A percentile compares a stretch with the other conserved stretches of the same genome.
These are phyloP conservation scores for Eucera pruinosa DNA, from an alignment of 2,888 invertebrate species.

Conservation along the genomic window DNA sequence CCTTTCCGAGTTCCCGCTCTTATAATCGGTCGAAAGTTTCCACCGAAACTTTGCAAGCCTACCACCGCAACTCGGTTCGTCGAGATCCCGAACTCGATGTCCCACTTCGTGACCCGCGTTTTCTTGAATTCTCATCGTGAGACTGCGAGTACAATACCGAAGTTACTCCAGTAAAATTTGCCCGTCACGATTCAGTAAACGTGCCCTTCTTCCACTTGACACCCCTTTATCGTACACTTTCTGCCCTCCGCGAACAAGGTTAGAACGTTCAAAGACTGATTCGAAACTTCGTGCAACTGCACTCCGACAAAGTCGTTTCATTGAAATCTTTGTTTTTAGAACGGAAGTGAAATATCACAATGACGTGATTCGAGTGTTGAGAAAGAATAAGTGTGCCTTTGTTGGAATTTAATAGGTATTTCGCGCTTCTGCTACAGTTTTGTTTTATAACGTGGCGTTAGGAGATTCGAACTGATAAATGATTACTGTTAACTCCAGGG, in stretches of 20 bases:
- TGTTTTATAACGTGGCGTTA: too few relatives aligned
- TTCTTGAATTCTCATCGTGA: conserved; percentile 30
- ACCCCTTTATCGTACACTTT: conserved; percentile 13
- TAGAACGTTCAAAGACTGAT: conserved; percentile 25
- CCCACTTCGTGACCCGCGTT: conserved; percentile 43
- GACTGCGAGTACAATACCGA: conserved; percentile 18
- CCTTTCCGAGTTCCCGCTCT: conserved; percentile 4
- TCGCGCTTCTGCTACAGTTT: too few relatives aligned
- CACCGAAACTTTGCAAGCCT: conserved; percentile 45
- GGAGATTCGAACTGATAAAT: too few relatives aligned
- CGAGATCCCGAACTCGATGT: conserved; percentile 53
- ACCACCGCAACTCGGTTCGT: conserved; percentile 45
- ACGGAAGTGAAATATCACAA: not conserved
- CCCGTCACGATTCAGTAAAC: conserved; percentile 20
- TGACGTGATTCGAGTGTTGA: not conserved
- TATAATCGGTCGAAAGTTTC: conserved; percentile 50
- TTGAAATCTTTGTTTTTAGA: not conserved
- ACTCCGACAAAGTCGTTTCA: not conserved
- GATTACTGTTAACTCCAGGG: too few relatives aligned
- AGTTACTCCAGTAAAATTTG: conserved; percentile 43
- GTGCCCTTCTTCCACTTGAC: conserved; percentile 19
- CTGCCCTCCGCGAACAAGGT: conserved; percentile 10
- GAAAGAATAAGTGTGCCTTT: too few relatives aligned
- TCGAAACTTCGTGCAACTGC: conserved; percentile 7
- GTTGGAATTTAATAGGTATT: too few relatives aligned